Evolutionary conservation across 2,888 invertebrate species (phyloP).

Genomic region (Carterocephalus palaemon): DNA sequence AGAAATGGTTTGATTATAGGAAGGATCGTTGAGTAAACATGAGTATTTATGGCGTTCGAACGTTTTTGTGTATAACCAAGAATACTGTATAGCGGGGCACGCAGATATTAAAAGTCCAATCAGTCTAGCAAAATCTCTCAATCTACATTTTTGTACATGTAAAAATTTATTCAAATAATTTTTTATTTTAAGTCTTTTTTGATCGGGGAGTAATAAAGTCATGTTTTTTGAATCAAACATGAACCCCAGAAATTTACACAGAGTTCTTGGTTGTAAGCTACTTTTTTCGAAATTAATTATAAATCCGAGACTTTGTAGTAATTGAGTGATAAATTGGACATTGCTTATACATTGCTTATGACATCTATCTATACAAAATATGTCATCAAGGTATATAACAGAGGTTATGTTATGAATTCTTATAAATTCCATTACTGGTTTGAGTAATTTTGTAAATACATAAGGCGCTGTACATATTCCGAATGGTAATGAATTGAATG

Average conservation of each 20-base stretch:
- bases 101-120: slow-evolving; percentile 11
- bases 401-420: background rate
- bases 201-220: background rate
- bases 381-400: slow-evolving; percentile 1
- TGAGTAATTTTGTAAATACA: slow-evolving; percentile 30
- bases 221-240: slow-evolving; percentile 5
- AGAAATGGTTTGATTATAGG: background rate
- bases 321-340: background rate
- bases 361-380: background rate
- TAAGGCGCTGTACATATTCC: slow-evolving; percentile 27
- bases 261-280: slow-evolving; percentile 4
- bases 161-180: background rate
- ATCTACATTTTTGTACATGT: background rate
- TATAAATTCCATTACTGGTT: slow-evolving; percentile 26
- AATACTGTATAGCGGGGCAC: slow-evolving; percentile 20
- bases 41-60: slow-evolving; percentile 8
- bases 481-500: slow-evolving; percentile 29
- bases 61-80: slow-evolving; percentile 20
- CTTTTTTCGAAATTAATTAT: slow-evolving; percentile 1
- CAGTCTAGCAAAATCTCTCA: slow-evolving; percentile 15
- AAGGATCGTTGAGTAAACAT: too few species aligned
- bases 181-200: too few species aligned
- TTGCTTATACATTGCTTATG: background rate
- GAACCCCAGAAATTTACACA: slow-evolving; percentile 15
- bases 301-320: slow-evolving; percentile 5